These are phyloP conservation scores for Varecia variegata DNA, from an alignment of 2,797 vertebrate species.

Conservation along the genomic window DNA sequence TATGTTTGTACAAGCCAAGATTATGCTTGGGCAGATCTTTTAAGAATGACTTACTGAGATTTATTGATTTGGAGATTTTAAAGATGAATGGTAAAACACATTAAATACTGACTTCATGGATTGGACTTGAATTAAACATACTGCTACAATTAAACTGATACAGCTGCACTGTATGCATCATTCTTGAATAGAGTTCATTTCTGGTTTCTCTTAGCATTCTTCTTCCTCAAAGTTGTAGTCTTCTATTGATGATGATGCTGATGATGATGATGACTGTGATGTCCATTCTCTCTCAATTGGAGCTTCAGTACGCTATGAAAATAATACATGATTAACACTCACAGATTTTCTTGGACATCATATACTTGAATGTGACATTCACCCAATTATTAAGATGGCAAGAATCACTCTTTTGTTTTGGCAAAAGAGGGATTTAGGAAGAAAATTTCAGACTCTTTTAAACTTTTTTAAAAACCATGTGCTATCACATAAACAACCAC, in stretches of 20 bases:
- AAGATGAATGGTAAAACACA: constrained; percentile 54
- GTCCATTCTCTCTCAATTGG: neutral
- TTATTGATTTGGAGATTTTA: constrained; percentile 44
- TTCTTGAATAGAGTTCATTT: neutral
- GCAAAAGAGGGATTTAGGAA: neutral
- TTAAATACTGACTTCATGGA: neutral
- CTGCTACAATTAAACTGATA: constrained; percentile 19
- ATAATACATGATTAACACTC: constrained; percentile 13
- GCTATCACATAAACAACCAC: neutral
- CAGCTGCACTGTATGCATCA: neutral
- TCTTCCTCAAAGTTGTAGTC: neutral
- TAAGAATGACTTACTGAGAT: constrained; percentile 67
- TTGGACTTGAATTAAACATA: constrained; percentile 33
- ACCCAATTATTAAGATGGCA: neutral
- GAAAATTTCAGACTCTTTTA: neutral
- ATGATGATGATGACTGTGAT: neutral
- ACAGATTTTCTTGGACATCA: neutral
- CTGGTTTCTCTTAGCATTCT: neutral
- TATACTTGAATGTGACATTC: constrained; percentile 5
- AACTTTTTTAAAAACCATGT: neutral
- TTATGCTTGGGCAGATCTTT: constrained; percentile 49
- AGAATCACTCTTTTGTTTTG: neutral
- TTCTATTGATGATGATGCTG: neutral
- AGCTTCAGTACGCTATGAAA: constrained; percentile 42
- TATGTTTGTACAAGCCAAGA: constrained; percentile 62